Conservation (phyloP, 1,140 invertebrate species). For the Drosophila eugracilis region DNA sequence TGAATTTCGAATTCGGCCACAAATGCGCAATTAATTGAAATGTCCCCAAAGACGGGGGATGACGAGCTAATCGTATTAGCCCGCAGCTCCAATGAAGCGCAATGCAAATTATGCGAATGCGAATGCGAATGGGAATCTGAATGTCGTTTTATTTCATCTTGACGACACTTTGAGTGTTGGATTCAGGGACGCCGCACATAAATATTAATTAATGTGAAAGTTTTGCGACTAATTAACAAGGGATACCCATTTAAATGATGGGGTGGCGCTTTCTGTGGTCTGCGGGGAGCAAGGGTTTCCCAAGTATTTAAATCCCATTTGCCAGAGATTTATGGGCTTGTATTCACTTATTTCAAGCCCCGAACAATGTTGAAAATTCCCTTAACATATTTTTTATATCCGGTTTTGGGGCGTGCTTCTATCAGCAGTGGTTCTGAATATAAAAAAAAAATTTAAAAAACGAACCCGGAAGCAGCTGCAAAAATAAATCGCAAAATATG, state of each 20-base stretch:
- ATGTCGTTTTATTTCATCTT: constrained; percentile 51
- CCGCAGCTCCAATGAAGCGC: constrained; percentile 50
- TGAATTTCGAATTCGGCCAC: constrained; percentile 60
- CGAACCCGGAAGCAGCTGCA: constrained; percentile 39
- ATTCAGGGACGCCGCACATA: constrained; percentile 31
- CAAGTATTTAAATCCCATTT: constrained; percentile 44
- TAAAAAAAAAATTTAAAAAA: constrained; percentile 1
- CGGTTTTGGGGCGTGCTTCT: constrained; percentile 37
- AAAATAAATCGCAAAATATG: constrained; percentile 52
- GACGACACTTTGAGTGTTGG: constrained; percentile 45
- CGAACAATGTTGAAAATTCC: constrained; percentile 22
- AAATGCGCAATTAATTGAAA: constrained; percentile 79
- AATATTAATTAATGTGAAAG: constrained; percentile 63
- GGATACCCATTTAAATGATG: constrained; percentile 12
- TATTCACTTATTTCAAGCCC: constrained; percentile 18
- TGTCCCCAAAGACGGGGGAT: constrained; percentile 11
- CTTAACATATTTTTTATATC: constrained; percentile 23
- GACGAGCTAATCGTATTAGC: constrained; percentile 70
- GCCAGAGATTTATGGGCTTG: constrained; percentile 39
- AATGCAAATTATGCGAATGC: constrained; percentile 46
- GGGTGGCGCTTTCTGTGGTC: background rate
- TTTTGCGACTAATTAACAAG: constrained; percentile 55
- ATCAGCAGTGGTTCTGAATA: constrained; percentile 7
- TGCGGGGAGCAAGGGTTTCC: constrained; percentile 2
- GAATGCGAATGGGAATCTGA: constrained; percentile 8